Evolutionary conservation across 1,140 invertebrate genomes (phyloP), one percentile per base, ranked within the genome.

Genomic region (Lordiphosa clarofinis): DNA sequence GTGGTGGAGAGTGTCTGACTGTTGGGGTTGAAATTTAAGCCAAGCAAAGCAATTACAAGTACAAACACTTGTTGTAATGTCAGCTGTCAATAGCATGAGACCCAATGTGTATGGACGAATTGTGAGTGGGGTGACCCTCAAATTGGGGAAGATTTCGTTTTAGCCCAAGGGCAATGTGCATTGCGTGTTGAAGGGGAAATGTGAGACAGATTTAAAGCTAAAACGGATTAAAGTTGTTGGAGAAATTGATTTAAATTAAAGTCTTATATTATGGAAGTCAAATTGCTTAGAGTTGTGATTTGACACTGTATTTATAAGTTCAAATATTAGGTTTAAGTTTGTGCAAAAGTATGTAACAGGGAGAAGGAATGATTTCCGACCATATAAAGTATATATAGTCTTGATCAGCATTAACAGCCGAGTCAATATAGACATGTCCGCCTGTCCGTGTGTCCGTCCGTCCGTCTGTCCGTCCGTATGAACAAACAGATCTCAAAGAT

Each of bases 1-100:
- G 28, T 63, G 47, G 38, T 46, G 8, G 21, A 56, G 4, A 19
- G 43, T 49, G 13, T 37, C 11, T 33, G 31, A 12, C 3, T 35
- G 50, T n/a, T 42, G 33, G 67, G 67, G 67, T 66, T 56, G 67
- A 66, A 70, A 70, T 52, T 48, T 15, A 56, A 66, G 67, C 37
- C 42, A 36, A 37, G 50, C 62, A 48, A 56, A 61, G 56, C 67
- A 70, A 70, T 70, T 70, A 70, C 57, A 70, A 66, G 67, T 39
- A 70, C 67, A 70, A 70, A 70, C 67, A 70, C 67, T 70, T 70
- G 67, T 66, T 66, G 62, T 66, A 66, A 66, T 56, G 67, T 66
- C 67, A 70, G 67, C 67, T 70, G 67, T 70, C 67, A 70, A 70
- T 70, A 56, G 53, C 67, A 70, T 42, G 47, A 64, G 56, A 59